Base-by-base conservation (phyloP, 1,140 invertebrate species). In the Sarcophaga bullata region DNA sequence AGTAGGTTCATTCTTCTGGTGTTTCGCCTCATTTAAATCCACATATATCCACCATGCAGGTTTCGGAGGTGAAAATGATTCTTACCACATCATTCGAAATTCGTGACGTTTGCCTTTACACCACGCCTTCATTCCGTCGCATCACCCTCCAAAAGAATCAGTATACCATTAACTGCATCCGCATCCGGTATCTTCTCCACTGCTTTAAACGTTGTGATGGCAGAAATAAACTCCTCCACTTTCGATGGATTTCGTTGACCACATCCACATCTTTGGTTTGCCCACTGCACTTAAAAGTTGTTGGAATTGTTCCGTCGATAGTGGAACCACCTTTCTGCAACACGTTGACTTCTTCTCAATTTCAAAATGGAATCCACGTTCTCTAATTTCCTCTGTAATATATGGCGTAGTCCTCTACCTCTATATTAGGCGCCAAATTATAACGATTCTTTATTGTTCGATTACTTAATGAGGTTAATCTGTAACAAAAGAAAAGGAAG, bases 101-200 rank as follows among this genome's bases (percentile, higher is more conserved):
- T 84, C 15, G n/a, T n/a, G 3, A 49, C 50, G 15, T 75, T 75
- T 9, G 68, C 50, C 49, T 82, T 82, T 3, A 75, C 76, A 11
- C 58, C 76, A 73, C 73, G 48, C 75, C 75, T 72, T 73, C 81
- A 82, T 47, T 62, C 49, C 11, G 73, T 17, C 54, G 81, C 75
- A n/a, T 68, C 19, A 52, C 82, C 83, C 15, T 84, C 78, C 11
- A 86, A 80, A 5, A 87, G 80, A 80, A 87, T 84, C 8, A 84
- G 83, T 25, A 86, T 80, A 25, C 85, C 85, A 58, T 76, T 83
- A 4, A 86, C 48, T 9, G 85, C 85, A 80, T 86, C 85, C 6
- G 47, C 80, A 73, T 86, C 85, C 5, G 49, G n/a, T 8, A 87
- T 82, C 4, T 84, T 75, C n/a, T 81, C 80, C 75, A 84, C 85